Evolutionary conservation across 2,888 invertebrate species (phyloP).

Genomic region (Zele albiditarsus): DNA sequence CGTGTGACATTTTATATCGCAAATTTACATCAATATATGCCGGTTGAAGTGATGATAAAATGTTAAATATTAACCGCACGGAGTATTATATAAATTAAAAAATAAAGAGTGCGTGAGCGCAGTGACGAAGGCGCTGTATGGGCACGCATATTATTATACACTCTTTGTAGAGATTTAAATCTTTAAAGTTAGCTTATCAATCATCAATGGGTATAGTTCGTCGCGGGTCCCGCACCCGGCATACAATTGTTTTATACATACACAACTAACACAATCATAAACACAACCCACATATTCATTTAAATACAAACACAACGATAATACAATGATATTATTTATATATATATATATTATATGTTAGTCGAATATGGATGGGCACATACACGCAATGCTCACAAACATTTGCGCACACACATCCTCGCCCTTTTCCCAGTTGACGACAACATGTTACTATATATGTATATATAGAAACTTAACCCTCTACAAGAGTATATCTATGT

Average conservation of each 20-base stretch:
- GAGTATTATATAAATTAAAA: no score
- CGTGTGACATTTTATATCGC: no score
- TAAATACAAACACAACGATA: neutral
- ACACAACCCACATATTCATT: constrained; percentile 16
- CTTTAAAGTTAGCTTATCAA: constrained; percentile 26
- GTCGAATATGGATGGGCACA: no score
- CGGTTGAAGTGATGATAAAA: no score
- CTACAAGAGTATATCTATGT: constrained; percentile 6
- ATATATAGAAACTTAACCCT: neutral
- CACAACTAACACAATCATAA: constrained; percentile 27
- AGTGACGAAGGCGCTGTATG: neutral
- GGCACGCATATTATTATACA: constrained; percentile 20
- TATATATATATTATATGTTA: neutral
- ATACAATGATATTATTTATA: no score
- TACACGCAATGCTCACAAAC: neutral
- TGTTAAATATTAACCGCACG: no score
- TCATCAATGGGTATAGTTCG: constrained; percentile 27
- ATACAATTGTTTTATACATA: constrained; percentile 26
- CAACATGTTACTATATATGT: neutral
- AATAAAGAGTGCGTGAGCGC: neutral
- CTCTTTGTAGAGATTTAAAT: neutral
- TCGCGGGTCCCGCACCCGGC: constrained; percentile 30
- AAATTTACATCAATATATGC: no score
- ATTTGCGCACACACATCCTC: neutral
- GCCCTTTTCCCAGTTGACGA: constrained; percentile 14